Evolutionary conservation across 2,797 vertebrate genomes (phyloP).

Genomic region (Menidia menidia): DNA sequence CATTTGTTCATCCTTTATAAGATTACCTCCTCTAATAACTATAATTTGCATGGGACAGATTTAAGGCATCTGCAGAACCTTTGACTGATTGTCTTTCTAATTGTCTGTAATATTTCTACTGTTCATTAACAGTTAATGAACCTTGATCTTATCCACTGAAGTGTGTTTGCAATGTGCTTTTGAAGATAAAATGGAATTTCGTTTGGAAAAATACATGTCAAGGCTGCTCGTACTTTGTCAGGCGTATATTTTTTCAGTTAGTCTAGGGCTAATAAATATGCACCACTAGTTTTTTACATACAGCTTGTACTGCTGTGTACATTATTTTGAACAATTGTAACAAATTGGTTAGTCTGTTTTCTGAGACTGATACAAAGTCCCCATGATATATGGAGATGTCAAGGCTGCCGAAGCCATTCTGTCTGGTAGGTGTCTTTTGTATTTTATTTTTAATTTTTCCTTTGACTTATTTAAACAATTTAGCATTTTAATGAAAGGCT

Average conservation of each 20-base stretch:
- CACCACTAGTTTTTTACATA: neutral
- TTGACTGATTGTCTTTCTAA: conserved; percentile 57
- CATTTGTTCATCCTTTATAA: conserved; percentile 1
- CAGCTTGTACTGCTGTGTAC: neutral
- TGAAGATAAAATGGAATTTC: conserved; percentile 12
- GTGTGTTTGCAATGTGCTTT: conserved; percentile 43
- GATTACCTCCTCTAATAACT: conserved; percentile 30
- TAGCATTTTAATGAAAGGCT: too few relatives aligned
- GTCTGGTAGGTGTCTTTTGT: neutral
- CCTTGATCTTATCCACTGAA: conserved; percentile 59
- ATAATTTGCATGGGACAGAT: conserved; percentile 51
- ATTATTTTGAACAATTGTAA: neutral
- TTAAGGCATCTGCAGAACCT: conserved; percentile 59
- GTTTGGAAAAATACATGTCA: conserved; percentile 8
- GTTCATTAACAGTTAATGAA: conserved; percentile 80
- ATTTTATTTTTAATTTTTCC: neutral
- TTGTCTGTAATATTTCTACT: conserved; percentile 65
- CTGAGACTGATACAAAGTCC: neutral
- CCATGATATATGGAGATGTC: neutral
- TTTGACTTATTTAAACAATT: too few relatives aligned
- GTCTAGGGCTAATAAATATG: neutral
- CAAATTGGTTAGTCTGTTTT: neutral
- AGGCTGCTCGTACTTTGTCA: conserved; percentile 3
- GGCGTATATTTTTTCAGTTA: neutral
- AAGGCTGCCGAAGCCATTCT: neutral